Evolutionary conservation across 92 coral and sea anemone species (phyloP), one percentile per base, ranked within the genome.

Genomic region (Plumapathes pennacea): DNA sequence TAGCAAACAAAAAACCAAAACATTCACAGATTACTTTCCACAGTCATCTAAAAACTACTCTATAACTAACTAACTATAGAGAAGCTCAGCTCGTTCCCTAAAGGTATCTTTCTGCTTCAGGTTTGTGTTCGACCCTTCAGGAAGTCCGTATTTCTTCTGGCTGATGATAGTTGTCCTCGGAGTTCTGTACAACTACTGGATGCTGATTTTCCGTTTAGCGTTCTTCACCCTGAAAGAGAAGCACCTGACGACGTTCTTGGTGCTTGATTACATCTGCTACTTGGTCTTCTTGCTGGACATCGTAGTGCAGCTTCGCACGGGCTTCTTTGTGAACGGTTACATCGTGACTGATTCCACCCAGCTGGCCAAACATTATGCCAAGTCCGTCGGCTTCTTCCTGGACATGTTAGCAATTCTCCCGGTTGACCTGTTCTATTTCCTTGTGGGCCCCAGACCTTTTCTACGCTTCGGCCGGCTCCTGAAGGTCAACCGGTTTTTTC

Each of bases 121-220:
- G 1, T 30, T 83, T 2, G 82, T 77, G 7, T 56, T 84, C 18
- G 96, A 92, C 27, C 98, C 98, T 2, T 88, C 82, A 28, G 96
- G 94, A 0, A 57, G 47, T 17, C 53, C 54, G 50, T 88, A 92
- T 50, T 83, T 92, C 71, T 42, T 72, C 28, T 92, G 98, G 98
- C 57, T 91, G 48, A 46, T 81, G 15, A 59, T 74, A 7, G 94
- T 88, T 2, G 85, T 86, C 20, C 62, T 92, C 2, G 96, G 87
- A 1, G 88, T 92, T 14, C 43, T 81, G 47, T 92, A 92, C 86
- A 88, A 81, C 67, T 92, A 72, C 47, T 92, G 91, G 89, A 72
- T 71, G 0, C 48, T 88, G 2, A 80, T 88, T 18, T 72, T 88
- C 4, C 85, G 84, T 32, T 53, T 84, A 20, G 90, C 86, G 2